These are phyloP conservation scores for Gallinago undulata DNA, from an alignment of 2,113 vertebrate genomes.

Conservation along the genomic window DNA sequence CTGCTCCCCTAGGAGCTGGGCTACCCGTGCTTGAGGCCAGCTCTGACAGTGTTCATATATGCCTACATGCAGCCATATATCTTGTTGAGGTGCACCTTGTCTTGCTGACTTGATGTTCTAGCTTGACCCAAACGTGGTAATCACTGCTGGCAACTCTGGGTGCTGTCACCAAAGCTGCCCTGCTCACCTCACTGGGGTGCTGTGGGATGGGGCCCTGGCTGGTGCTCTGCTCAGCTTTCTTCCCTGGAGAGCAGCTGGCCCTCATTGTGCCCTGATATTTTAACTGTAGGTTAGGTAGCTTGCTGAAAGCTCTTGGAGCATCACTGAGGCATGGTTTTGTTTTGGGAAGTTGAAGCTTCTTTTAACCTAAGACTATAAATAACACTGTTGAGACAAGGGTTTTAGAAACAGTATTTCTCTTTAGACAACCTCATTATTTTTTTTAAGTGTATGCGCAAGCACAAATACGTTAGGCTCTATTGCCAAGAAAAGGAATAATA, in stretches of 20 bases:
- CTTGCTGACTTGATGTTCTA: neutral
- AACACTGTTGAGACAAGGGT: neutral
- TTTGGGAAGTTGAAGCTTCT: neutral
- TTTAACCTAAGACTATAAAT: neutral
- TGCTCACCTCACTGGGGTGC: rapidly evolving
- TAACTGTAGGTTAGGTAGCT: neutral
- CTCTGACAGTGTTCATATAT: neutral
- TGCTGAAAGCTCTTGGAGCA: neutral
- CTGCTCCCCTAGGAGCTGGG: neutral
- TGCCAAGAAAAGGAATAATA: neutral
- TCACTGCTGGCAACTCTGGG: neutral
- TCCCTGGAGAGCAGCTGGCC: neutral
- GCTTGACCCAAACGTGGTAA: neutral
- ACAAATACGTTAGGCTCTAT: neutral
- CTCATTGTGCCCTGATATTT: neutral
- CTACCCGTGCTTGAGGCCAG: neutral
- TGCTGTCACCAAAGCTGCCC: neutral
- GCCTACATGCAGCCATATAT: neutral
- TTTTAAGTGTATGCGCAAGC: neutral
- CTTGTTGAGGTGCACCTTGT: neutral
- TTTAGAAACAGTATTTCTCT: neutral
- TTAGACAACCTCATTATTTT: neutral
- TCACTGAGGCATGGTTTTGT: neutral
- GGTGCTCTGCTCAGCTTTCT: rapidly evolving
- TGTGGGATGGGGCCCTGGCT: neutral